Conservation (phyloP, 2,888 invertebrate genomes). For the Zonitis immaculata region DNA sequence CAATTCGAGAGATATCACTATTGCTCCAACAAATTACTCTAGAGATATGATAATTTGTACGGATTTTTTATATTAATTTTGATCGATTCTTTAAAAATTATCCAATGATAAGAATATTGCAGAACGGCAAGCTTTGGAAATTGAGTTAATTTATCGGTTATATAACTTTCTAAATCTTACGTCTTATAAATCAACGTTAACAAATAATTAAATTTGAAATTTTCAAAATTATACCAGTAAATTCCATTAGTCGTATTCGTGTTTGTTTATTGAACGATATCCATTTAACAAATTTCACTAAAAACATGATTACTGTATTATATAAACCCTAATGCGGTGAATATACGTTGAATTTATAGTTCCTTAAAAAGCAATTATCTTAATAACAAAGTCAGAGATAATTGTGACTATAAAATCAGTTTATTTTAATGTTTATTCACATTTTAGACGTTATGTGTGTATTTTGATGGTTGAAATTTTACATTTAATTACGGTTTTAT, state of each 20-base stretch:
- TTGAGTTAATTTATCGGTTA: too few relatives aligned
- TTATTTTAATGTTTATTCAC: slow-evolving; percentile 5
- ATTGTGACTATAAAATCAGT: slow-evolving; percentile 36
- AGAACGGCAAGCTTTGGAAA: too few relatives aligned
- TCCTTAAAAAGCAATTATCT: slow-evolving; percentile 42
- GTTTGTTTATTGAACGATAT: background rate
- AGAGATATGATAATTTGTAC: too few relatives aligned
- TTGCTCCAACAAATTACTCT: too few relatives aligned
- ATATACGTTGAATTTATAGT: slow-evolving; percentile 39
- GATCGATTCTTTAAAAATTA: too few relatives aligned
- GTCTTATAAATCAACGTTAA: too few relatives aligned
- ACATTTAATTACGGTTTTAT: slow-evolving; percentile 7
- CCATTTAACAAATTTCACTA: slow-evolving; percentile 19
- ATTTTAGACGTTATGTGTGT: background rate
- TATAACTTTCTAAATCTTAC: too few relatives aligned
- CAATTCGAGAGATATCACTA: too few relatives aligned
- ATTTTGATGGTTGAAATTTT: background rate
- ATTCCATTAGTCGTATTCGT: background rate
- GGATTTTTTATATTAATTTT: too few relatives aligned
- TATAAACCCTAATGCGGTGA: slow-evolving; percentile 32
- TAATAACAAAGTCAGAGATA: slow-evolving; percentile 19
- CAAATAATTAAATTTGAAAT: background rate
- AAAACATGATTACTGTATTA: slow-evolving; percentile 29
- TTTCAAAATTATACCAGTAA: background rate
- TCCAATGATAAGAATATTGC: too few relatives aligned